Base-by-base conservation (phyloP, 2,888 invertebrate genomes). In the Patella ulyssiponensis region DNA sequence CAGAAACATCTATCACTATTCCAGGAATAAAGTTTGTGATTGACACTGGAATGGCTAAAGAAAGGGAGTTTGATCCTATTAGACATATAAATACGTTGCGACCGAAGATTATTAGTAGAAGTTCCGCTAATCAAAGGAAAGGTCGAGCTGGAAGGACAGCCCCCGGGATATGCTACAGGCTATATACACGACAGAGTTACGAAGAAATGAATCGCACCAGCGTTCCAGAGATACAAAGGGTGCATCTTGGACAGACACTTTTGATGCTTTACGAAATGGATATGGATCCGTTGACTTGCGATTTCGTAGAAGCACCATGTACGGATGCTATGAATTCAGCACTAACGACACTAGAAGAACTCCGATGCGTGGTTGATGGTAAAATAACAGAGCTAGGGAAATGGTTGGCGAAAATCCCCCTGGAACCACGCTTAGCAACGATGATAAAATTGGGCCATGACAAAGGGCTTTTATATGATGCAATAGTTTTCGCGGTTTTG, bases 1-100 rank as follows among this genome's bases (percentile, higher is more conserved):
- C 92, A 5, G 92, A 92, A 80, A 92, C 92, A 4, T 92, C 92
- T 9, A 83, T 92, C 5, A 92, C 92, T 7, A 91, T 92, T 71
- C 90, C 90, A 54, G 91, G 91, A 11, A 88, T 92, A 20, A 88
- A 86, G 72, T 91, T 89, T 84, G 92, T 92, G 4, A 82, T 92
- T 15, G 92, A 92, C 80, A 88, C 90, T 44, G 92, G 92, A 1
- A 77, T 90, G 52, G 89, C 85, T 5, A 92, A 92, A 77, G 91
- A 92, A 81, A 89, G 86, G 79, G 80, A 82, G 14, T 92, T 86
- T 83, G 90, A 92, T 80, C 82, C 89, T 4, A 82, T 78, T 54
- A 87, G 82, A 75, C 90, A 89, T 77, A 87, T 90, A 69, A 89
- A 83, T 78, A 81, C 86, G 5, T 81, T 92, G 27, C 82, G 82